A percentile compares a stretch with the other conserved stretches of the same genome.
phyloP scores from a whole-genome alignment of 2,797 vertebrate genomes.

The Oreochromis mossambicus region DNA sequence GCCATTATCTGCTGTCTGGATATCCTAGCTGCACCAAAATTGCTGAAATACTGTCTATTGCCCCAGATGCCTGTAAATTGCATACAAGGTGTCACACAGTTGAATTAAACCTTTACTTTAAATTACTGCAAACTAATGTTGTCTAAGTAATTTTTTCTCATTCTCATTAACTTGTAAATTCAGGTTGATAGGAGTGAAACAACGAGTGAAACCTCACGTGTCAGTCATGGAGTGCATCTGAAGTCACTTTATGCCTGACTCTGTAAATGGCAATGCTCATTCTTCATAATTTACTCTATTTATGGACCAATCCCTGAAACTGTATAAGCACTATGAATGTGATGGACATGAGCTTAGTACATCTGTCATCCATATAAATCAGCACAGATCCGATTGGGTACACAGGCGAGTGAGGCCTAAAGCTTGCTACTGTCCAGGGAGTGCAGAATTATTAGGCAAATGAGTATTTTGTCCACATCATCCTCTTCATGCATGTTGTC shows the following conservation, averaged over 20 bases:
- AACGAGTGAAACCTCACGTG: neutral
- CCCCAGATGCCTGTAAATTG: too few relatives aligned
- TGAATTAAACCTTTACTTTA: too few relatives aligned
- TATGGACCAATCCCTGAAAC: neutral
- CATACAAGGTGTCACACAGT: too few relatives aligned
- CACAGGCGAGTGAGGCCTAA: neutral
- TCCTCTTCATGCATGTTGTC: too few relatives aligned
- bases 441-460: too few relatives aligned
- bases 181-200: neutral
- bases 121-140: neutral
- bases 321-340: neutral
- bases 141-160: neutral
- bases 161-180: neutral
- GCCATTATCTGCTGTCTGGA: too few relatives aligned
- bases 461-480: too few relatives aligned
- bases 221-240: neutral
- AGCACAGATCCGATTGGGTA: neutral
- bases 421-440: neutral
- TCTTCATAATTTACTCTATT: neutral
- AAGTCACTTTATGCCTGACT: neutral
- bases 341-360: neutral
- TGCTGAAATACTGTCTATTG: too few relatives aligned
- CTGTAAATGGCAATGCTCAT: neutral
- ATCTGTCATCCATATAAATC: neutral
- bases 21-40: too few relatives aligned